Conservation (phyloP, 2,888 invertebrate species). For the Bruchidius siliquastri region DNA sequence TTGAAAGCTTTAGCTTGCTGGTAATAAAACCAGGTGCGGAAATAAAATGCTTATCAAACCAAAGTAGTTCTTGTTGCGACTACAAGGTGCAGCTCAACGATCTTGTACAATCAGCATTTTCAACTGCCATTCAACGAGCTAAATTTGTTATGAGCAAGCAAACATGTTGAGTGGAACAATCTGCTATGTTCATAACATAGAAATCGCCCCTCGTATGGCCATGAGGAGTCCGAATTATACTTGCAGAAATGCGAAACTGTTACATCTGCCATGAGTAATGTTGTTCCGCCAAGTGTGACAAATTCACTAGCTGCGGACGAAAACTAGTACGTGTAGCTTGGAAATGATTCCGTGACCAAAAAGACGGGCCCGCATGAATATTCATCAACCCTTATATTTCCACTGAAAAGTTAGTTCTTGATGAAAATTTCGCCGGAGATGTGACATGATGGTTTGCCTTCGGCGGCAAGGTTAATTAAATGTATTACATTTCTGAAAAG, state of each 20-base stretch:
- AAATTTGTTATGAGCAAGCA: too few relatives aligned
- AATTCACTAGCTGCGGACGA: neutral
- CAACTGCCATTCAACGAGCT: too few relatives aligned
- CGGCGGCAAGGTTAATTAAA: neutral
- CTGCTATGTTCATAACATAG: too few relatives aligned
- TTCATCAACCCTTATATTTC: neutral
- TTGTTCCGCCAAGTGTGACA: neutral
- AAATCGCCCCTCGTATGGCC: neutral
- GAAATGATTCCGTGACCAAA: neutral
- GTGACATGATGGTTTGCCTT: neutral
- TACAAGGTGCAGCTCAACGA: too few relatives aligned
- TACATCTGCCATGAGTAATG: neutral
- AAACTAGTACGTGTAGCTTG: neutral
- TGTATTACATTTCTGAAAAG: neutral
- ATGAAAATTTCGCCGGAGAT: neutral
- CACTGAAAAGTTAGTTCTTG: neutral
- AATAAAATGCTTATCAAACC: too few relatives aligned
- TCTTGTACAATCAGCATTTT: too few relatives aligned
- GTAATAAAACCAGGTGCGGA: too few relatives aligned
- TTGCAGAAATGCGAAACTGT: neutral
- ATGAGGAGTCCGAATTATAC: neutral
- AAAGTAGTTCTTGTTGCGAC: too few relatives aligned
- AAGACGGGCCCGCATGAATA: neutral
- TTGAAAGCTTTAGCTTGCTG: too few relatives aligned
- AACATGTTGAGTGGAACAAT: too few relatives aligned